phyloP scores from a whole-genome alignment of 1,140 invertebrate species.

The Zaprionus davidi region DNA sequence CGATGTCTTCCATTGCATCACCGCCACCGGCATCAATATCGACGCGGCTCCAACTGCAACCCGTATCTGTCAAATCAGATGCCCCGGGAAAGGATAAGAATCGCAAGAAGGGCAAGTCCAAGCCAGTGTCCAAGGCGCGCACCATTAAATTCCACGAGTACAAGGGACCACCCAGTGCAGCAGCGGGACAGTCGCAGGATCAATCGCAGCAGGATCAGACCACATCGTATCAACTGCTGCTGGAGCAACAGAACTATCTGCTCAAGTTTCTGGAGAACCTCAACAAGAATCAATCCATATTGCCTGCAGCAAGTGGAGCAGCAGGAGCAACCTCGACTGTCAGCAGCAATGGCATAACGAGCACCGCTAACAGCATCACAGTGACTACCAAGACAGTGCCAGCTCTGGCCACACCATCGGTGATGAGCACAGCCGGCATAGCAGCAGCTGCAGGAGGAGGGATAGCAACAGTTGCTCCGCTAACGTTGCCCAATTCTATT shows the following conservation, averaged over 20 bases:
- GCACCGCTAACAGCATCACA: conserved; percentile 56
- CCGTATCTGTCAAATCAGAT: conserved; percentile 86
- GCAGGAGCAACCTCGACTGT: not conserved
- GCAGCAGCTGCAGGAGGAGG: not conserved
- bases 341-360: conserved; percentile 1
- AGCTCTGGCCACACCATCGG: conserved; percentile 42
- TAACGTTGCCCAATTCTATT: conserved; percentile 62
- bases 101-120: conserved; percentile 95
- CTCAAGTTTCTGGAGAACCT: conserved; percentile 81
- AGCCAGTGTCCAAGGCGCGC: conserved; percentile 92
- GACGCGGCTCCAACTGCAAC: conserved; percentile 69
- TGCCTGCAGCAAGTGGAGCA: conserved; percentile 86
- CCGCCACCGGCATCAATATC: conserved; percentile 85
- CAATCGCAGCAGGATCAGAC: conserved; percentile 86
- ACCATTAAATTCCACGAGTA: conserved; percentile 99
- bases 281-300: conserved; percentile 81
- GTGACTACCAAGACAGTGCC: conserved; percentile 69
- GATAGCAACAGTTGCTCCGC: conserved; percentile 14
- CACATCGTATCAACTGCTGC: conserved; percentile 94
- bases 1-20: conserved; percentile 87
- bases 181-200: conserved; percentile 88
- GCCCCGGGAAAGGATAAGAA: conserved; percentile 93
- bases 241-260: conserved; percentile 95
- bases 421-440: conserved; percentile 27
- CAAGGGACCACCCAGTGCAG: conserved; percentile 97